Percentiles rank a stretch among this genome's conserved stretches.
Evolutionary conservation across 2,888 invertebrate genomes (phyloP).

Genomic region (Phortica okadai): DNA sequence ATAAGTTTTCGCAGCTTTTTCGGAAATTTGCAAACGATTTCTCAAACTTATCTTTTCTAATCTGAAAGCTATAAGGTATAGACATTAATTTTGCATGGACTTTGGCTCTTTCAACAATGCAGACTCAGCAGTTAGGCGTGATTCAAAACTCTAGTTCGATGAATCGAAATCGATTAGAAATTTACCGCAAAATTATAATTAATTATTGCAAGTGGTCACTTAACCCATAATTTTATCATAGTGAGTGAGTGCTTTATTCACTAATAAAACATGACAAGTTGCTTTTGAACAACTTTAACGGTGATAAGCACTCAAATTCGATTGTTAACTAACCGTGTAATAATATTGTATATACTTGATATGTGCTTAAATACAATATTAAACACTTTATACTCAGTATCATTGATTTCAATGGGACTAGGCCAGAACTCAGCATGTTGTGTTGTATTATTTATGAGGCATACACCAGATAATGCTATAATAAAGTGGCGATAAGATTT

Average conservation of each 20-base stretch:
- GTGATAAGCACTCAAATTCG: no score
- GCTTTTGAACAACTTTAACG: no score
- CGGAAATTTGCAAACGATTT: not conserved
- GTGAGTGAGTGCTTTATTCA: no score
- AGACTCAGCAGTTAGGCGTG: not conserved
- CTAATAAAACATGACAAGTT: no score
- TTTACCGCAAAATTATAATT: no score
- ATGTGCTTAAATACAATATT: not conserved
- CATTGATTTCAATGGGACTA: conserved; percentile 16
- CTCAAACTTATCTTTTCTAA: no score
- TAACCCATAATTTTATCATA: no score
- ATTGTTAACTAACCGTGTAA: no score
- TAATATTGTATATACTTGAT: no score
- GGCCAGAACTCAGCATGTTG: conserved; percentile 30
- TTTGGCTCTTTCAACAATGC: not conserved
- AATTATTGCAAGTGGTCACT: no score
- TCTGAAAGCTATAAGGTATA: no score
- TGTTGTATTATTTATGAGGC: conserved; percentile 19
- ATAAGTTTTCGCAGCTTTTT: not conserved
- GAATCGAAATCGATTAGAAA: not conserved
- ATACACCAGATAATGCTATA: not conserved
- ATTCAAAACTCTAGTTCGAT: not conserved
- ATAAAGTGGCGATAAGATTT: conserved; percentile 1
- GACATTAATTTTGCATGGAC: not conserved
- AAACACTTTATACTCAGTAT: conserved; percentile 2